Conservation (phyloP, 2,888 invertebrate genomes). For the Fissipunctia ypsillon region DNA sequence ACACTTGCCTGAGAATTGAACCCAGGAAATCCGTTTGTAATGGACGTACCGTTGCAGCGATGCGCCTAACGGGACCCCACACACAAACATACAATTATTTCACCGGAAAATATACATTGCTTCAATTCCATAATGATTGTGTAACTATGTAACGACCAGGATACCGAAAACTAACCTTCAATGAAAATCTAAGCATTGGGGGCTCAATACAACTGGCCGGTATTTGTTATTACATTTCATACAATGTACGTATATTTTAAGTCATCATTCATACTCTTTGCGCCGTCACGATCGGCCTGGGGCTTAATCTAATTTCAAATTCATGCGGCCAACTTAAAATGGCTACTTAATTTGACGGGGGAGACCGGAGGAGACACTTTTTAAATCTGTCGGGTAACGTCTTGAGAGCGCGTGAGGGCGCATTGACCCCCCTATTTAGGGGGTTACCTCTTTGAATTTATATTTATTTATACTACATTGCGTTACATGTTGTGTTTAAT, state of each 20-base stretch:
- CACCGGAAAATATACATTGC: slow-evolving; percentile 86
- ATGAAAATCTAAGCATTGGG: slow-evolving; percentile 54
- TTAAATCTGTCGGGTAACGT: slow-evolving; percentile 77
- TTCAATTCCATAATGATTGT: slow-evolving; percentile 86
- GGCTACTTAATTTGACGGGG: slow-evolving; percentile 78
- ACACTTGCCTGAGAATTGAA: slow-evolving; percentile 82
- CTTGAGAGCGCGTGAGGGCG: slow-evolving; percentile 85
- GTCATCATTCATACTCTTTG: slow-evolving; percentile 89
- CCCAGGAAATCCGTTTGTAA: slow-evolving; percentile 84
- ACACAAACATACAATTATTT: slow-evolving; percentile 77
- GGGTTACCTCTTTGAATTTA: slow-evolving; percentile 79
- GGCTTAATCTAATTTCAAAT: slow-evolving; percentile 89
- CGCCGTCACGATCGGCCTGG: slow-evolving; percentile 86
- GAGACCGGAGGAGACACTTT: slow-evolving; percentile 72
- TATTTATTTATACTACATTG: slow-evolving; percentile 72
- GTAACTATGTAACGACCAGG: slow-evolving; percentile 71
- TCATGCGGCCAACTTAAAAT: slow-evolving; percentile 84
- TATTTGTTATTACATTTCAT: slow-evolving; percentile 70
- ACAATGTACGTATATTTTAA: slow-evolving; percentile 70
- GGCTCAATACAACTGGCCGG: slow-evolving; percentile 70
- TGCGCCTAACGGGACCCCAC: slow-evolving; percentile 79
- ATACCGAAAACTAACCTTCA: slow-evolving; percentile 54
- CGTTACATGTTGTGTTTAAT: slow-evolving; percentile 72
- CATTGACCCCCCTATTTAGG: slow-evolving; percentile 85
- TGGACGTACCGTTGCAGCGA: slow-evolving; percentile 77